Evolutionary conservation across 1,140 invertebrate genomes (phyloP), one percentile per base, ranked within the genome.

Genomic region (Sweltsa coloradensis): DNA sequence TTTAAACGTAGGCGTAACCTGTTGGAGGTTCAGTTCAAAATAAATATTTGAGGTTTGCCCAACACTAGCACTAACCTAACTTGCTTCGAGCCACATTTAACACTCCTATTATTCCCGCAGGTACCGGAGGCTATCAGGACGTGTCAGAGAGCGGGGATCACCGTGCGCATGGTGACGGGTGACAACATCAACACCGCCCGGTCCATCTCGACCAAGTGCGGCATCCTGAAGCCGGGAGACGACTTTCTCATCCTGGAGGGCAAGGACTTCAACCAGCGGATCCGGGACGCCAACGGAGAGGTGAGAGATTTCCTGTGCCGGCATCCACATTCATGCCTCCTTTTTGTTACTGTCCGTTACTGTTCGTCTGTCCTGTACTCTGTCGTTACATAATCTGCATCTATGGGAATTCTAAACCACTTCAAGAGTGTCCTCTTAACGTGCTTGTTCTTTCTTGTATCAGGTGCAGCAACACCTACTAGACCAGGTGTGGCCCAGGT

Each of bases 101-200:
- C n/a, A n/a, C n/a, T n/a, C n/a, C n/a, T n/a, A n/a, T n/a, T n/a
- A n/a, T n/a, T n/a, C n/a, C n/a, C n/a, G 40, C 29, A 69, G 75
- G 76, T 72, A 27, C 78, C 71, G 24, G 71, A 69, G 41, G 72
- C 73, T 25, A 79, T 76, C 42, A 55, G 57, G 41, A 65, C 67
- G 48, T 82, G 79, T 58, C 71, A 78, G 55, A 49, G 55, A 34
- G 73, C 78, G 9, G 78, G 78, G 34, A 80, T 81, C 37, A 74
- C 69, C 22, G 78, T 81, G 3, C 64, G 79, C 34, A 81, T 81
- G 79, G 78, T 82, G 3, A 81, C 78, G 3, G 79, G 79, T 41
- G 79, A 81, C 59, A 82, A 81, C 58, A 66, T 81, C 11, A 77
- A 76, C 57, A 82, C 78, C 4, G 78, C 78, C n/a, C 65, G 75